Conservation (phyloP, 1,140 invertebrate genomes). For the Mamestra configurata region DNA sequence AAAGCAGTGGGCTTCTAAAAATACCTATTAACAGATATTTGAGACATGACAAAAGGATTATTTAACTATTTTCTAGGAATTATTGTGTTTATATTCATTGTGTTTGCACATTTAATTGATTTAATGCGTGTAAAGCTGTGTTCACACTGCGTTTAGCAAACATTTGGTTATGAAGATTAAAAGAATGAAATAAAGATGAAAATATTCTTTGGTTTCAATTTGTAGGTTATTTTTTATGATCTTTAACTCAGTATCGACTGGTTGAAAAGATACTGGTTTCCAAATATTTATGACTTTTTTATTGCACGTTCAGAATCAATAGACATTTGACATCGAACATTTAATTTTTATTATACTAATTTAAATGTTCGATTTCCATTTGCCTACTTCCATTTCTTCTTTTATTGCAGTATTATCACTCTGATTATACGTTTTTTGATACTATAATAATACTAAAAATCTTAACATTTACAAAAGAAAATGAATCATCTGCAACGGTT, state of each 20-base stretch:
- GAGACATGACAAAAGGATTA: slow-evolving; percentile 23
- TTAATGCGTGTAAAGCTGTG: slow-evolving; percentile 26
- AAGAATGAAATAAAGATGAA: too few relatives aligned
- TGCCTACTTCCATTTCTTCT: background rate
- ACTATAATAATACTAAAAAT: background rate
- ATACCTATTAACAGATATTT: slow-evolving; percentile 34
- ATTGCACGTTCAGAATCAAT: slow-evolving; percentile 16
- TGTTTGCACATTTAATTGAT: slow-evolving; percentile 26
- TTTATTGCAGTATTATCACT: background rate
- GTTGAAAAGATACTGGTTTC: background rate
- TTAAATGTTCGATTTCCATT: background rate
- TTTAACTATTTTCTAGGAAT: slow-evolving; percentile 25
- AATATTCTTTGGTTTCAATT: too few relatives aligned
- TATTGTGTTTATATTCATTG: background rate
- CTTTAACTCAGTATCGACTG: background rate
- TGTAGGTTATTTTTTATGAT: too few relatives aligned
- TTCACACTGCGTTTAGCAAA: background rate
- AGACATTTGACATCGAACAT: slow-evolving; percentile 8
- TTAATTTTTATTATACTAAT: background rate
- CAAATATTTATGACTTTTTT: background rate
- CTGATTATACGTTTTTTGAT: background rate
- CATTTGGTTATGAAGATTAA: too few relatives aligned
- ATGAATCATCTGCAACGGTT: background rate
- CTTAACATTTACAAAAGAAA: background rate
- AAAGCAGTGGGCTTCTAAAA: slow-evolving; percentile 9